Conservation (phyloP, 2,113 vertebrate genomes). For the Chaenocephalus aceratus region DNA sequence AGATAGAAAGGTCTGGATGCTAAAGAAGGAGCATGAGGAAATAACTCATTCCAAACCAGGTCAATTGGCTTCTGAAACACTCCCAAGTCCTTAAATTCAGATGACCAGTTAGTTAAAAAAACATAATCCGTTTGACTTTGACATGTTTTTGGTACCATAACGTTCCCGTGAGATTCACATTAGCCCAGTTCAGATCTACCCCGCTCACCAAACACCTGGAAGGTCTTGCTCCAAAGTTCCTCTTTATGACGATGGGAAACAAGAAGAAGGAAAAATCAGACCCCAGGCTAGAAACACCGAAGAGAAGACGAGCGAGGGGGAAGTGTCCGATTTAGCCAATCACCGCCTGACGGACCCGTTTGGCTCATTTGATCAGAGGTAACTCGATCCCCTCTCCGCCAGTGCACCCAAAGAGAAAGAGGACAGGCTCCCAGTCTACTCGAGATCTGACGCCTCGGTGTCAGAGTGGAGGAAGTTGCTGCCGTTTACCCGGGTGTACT, state of each 20-base stretch:
- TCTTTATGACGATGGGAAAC: constrained; percentile 2
- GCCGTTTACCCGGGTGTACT: constrained; percentile 96
- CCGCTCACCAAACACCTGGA: background rate
- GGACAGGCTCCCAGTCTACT: constrained; percentile 77
- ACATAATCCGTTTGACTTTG: background rate
- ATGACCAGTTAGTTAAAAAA: background rate
- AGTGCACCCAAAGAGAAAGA: constrained; percentile 21
- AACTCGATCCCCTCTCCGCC: background rate
- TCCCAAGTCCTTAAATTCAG: background rate
- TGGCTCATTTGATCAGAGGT: constrained; percentile 11
- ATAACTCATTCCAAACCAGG: background rate
- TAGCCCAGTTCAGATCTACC: background rate
- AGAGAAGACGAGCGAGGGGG: background rate
- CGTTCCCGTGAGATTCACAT: background rate
- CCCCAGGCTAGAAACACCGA: background rate
- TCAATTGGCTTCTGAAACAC: background rate
- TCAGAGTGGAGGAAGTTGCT: constrained; percentile 92
- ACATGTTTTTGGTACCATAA: background rate
- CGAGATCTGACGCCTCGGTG: constrained; percentile 91
- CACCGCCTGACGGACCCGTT: background rate
- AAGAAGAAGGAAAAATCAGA: constrained; percentile 2
- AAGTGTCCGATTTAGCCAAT: background rate
- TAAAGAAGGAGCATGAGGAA: background rate
- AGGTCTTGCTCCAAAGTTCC: constrained; percentile 1
- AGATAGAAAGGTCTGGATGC: background rate